phyloP scores from a whole-genome alignment of 1,140 invertebrate species.

The Drosophila rhopaloa region DNA sequence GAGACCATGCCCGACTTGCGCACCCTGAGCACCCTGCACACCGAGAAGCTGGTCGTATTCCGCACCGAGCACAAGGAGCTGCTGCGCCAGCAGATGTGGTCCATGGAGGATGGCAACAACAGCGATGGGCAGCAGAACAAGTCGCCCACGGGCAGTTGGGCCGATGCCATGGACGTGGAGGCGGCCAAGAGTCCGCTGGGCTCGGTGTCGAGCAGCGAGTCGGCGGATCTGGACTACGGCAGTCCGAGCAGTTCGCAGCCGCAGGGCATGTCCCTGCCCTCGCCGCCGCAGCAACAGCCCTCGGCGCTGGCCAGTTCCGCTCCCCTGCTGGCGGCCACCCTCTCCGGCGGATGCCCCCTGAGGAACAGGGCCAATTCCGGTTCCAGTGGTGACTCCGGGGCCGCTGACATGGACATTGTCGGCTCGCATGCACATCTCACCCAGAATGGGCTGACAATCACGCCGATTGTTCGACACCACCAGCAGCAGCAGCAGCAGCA shows the following conservation, averaged over 20 bases:
- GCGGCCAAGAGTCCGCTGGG: conserved; percentile 91
- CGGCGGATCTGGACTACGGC: conserved; percentile 85
- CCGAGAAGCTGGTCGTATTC: conserved; percentile 97
- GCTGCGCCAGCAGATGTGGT: conserved; percentile 89
- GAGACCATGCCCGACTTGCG: conserved; percentile 97
- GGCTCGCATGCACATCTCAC: conserved; percentile 88
- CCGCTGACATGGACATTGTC: conserved; percentile 88
- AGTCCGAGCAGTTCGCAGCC: conserved; percentile 86
- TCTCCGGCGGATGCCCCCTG: conserved; percentile 89
- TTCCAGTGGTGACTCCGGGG: conserved; percentile 91
- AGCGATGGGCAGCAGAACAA: conserved; percentile 74
- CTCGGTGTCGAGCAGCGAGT: conserved; percentile 94
- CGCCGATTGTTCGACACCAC: conserved; percentile 86
- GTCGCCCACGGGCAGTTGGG: conserved; percentile 87
- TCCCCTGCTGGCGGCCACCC: conserved; percentile 90
- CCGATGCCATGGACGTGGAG: conserved; percentile 90
- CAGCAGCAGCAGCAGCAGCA: conserved; percentile 80
- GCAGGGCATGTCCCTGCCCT: conserved; percentile 27
- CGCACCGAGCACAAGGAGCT: conserved; percentile 94
- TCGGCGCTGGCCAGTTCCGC: conserved; percentile 85
- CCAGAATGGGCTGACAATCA: conserved; percentile 88
- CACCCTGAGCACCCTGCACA: conserved; percentile 97
- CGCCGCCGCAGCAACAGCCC: conserved; percentile 85
- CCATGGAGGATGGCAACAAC: conserved; percentile 87
- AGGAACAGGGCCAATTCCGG: conserved; percentile 91